Evolutionary conservation across 2,113 vertebrate species (phyloP).

Genomic region (Agapornis roseicollis): DNA sequence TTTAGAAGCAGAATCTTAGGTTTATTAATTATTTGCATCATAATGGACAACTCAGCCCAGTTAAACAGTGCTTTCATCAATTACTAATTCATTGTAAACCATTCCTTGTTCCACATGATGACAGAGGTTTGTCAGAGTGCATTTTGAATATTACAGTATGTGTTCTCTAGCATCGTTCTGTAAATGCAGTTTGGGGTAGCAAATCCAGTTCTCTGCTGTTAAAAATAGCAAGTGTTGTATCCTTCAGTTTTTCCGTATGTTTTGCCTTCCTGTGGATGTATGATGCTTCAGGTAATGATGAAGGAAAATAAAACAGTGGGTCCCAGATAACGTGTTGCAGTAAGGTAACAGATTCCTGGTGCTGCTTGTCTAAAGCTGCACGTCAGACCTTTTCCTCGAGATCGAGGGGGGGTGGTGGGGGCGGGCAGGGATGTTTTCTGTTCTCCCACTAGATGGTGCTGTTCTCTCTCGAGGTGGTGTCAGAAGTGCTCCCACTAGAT

Average conservation of each 20-base stretch:
- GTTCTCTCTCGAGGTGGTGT: fast-evolving
- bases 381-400: neutral
- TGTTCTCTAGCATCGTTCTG: neutral
- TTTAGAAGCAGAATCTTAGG: neutral
- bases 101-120: neutral
- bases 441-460: neutral
- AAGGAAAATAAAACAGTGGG: neutral
- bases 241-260: fast-evolving
- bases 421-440: neutral
- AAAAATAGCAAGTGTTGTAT: neutral
- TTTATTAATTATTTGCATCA: neutral
- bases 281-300: neutral
- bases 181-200: neutral
- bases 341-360: neutral
- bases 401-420: too few species aligned
- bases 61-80: neutral
- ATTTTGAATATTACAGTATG: neutral
- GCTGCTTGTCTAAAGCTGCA: neutral
- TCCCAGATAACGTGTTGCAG: fast-evolving
- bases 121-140: neutral
- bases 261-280: neutral
- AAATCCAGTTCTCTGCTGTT: neutral
- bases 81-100: neutral
- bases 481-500: neutral
- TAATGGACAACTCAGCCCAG: neutral